Percentiles rank a stretch among this genome's conserved stretches.
phyloP scores from a whole-genome alignment of 2,888 invertebrate species.

The Lydus trimaculatus region DNA sequence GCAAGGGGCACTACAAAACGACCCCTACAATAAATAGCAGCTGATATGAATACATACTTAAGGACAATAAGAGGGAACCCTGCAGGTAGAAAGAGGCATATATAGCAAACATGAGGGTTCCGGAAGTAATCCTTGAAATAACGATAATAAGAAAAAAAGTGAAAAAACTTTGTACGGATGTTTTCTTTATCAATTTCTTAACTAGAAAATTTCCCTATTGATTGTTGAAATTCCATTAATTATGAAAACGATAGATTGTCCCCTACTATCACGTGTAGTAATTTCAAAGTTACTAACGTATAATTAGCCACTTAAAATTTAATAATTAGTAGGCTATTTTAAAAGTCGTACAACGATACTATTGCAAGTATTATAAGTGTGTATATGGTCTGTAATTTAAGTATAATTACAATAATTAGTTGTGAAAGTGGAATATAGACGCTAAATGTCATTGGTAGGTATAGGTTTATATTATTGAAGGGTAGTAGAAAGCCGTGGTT shows the following conservation, averaged over 20 bases:
- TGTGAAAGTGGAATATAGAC: constrained; percentile 32
- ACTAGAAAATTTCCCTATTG: too few relatives aligned
- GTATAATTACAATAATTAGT: constrained; percentile 34
- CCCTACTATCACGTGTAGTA: background rate
- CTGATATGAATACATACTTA: constrained; percentile 42
- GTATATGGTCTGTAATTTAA: constrained; percentile 27
- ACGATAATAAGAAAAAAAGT: too few relatives aligned
- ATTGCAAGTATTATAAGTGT: constrained; percentile 20
- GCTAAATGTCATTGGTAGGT: constrained; percentile 34
- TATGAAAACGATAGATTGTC: background rate
- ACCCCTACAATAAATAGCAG: constrained; percentile 42
- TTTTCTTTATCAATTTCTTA: too few relatives aligned
- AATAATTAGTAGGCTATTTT: constrained; percentile 27
- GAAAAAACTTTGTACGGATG: background rate
- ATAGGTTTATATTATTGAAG: constrained; percentile 22
- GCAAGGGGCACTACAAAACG: constrained; percentile 27
- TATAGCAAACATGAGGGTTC: background rate
- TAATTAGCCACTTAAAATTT: constrained; percentile 26
- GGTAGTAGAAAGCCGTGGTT: too few relatives aligned
- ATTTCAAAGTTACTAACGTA: constrained; percentile 3
- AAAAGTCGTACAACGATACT: constrained; percentile 21
- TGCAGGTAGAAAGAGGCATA: constrained; percentile 20
- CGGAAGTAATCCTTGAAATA: constrained; percentile 5
- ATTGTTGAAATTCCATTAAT: background rate
- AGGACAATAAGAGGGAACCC: constrained; percentile 21